Evolutionary conservation across 1,140 invertebrate species (phyloP).

Genomic region (Heliothis virescens): DNA sequence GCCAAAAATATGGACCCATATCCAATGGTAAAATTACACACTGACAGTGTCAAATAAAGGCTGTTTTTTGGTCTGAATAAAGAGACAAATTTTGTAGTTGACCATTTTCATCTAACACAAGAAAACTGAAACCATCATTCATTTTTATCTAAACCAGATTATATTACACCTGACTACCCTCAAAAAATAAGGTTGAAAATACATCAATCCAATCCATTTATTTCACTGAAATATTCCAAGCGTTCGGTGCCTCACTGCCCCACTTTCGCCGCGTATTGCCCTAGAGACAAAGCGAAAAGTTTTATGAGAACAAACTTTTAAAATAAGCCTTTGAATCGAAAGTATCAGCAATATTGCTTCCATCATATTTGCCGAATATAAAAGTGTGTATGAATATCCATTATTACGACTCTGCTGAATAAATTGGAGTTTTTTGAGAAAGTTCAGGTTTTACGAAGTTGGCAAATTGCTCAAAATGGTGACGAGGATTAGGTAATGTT

Average conservation of each 20-base stretch:
- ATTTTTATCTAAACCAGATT: not conserved
- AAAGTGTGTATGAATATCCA: too few relatives aligned
- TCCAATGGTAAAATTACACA: too few relatives aligned
- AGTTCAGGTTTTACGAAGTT: too few relatives aligned
- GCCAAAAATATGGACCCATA: too few relatives aligned
- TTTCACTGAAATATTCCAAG: constrained; percentile 18
- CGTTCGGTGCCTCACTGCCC: not conserved
- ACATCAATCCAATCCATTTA: constrained; percentile 25
- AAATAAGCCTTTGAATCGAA: constrained; percentile 26
- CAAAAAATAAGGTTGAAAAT: not conserved
- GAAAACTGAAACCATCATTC: too few relatives aligned
- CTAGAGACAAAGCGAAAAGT: constrained; percentile 22
- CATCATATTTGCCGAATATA: constrained; percentile 4
- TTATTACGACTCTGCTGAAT: too few relatives aligned
- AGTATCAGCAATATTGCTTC: not conserved
- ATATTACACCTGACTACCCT: not conserved
- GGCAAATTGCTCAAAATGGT: too few relatives aligned
- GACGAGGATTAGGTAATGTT: too few relatives aligned
- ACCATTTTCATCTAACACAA: not conserved
- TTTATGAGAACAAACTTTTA: constrained; percentile 21
- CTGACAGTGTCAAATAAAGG: too few relatives aligned
- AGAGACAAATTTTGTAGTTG: too few relatives aligned
- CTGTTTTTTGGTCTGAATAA: too few relatives aligned
- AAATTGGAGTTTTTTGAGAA: not conserved
- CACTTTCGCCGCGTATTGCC: not conserved